A percentile compares a stretch with the other conserved stretches of the same genome.
phyloP scores from a whole-genome alignment of 1,140 invertebrate species.

The Eriosoma lanigerum region DNA sequence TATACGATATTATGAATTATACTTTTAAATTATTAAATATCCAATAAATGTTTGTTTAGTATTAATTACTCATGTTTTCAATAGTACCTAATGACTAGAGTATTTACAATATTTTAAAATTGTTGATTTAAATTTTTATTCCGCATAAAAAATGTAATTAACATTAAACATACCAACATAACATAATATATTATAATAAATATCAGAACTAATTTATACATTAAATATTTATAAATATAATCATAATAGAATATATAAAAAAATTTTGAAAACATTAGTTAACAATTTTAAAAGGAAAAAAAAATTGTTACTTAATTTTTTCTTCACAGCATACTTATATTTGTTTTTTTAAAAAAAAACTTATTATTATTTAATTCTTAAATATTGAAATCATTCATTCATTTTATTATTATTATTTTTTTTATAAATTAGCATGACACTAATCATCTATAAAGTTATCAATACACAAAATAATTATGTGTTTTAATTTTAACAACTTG shows the following conservation, averaged over 20 bases:
- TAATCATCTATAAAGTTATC: no score
- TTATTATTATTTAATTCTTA: not conserved
- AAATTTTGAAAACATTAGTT: constrained; percentile 18
- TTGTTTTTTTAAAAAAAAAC: constrained; percentile 4
- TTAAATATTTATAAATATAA: not conserved
- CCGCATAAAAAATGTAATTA: not conserved
- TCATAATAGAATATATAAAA: not conserved
- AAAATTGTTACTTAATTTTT: not conserved
- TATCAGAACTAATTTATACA: not conserved
- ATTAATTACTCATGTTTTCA: not conserved
- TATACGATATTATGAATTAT: not conserved
- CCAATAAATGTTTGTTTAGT: constrained; percentile 11
- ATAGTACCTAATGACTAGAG: not conserved
- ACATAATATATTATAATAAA: no score
- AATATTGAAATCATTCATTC: not conserved
- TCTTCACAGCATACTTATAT: not conserved
- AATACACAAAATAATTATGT: no score
- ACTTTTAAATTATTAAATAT: not conserved
- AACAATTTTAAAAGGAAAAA: not conserved
- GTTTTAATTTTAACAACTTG: no score
- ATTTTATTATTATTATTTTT: no score
- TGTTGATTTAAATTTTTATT: not conserved
- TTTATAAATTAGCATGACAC: no score
- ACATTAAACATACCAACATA: not conserved
- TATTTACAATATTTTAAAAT: not conserved